A percentile compares a stretch with the other conserved stretches of the same genome.
Conservation (phyloP, 2,113 vertebrate species). For the Lota lota region DNA sequence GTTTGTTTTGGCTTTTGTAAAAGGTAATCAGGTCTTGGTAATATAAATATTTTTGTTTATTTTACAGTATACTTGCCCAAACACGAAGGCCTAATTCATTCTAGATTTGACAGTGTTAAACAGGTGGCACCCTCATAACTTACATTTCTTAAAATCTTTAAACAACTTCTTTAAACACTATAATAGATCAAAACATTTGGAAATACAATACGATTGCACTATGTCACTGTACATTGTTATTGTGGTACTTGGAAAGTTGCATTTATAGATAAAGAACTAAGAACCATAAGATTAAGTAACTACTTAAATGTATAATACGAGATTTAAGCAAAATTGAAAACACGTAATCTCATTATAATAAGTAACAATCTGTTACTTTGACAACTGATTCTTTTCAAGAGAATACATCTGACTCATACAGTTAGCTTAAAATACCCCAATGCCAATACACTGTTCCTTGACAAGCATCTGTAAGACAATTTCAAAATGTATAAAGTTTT, state of each 20-base stretch:
- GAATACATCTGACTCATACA: slow-evolving; percentile 60
- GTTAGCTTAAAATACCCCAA: slow-evolving; percentile 64
- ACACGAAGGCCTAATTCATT: slow-evolving; percentile 65
- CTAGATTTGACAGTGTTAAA: slow-evolving; percentile 49
- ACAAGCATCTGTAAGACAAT: slow-evolving; percentile 58
- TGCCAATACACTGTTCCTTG: slow-evolving; percentile 57
- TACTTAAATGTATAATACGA: slow-evolving; percentile 70
- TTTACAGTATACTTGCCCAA: slow-evolving; percentile 72
- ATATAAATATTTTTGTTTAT: slow-evolving; percentile 75
- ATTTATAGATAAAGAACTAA: slow-evolving; percentile 75
- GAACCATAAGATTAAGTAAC: slow-evolving; percentile 76
- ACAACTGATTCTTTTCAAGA: slow-evolving; percentile 68
- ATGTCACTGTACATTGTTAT: slow-evolving; percentile 55
- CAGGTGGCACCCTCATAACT: slow-evolving; percentile 40
- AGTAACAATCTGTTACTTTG: slow-evolving; percentile 73
- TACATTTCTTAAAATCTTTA: slow-evolving; percentile 58
- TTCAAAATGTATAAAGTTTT: slow-evolving; percentile 72
- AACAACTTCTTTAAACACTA: slow-evolving; percentile 64
- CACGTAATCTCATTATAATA: slow-evolving; percentile 73
- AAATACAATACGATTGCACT: slow-evolving; percentile 71
- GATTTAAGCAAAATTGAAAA: slow-evolving; percentile 68
- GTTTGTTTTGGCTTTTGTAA: neutral
- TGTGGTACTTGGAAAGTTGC: slow-evolving; percentile 72
- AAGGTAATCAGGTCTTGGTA: slow-evolving; percentile 56
- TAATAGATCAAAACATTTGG: slow-evolving; percentile 68